Percentiles rank a stretch among this genome's conserved stretches.
Conservation (phyloP, 2,113 vertebrate species). For the Clupea harengus region DNA sequence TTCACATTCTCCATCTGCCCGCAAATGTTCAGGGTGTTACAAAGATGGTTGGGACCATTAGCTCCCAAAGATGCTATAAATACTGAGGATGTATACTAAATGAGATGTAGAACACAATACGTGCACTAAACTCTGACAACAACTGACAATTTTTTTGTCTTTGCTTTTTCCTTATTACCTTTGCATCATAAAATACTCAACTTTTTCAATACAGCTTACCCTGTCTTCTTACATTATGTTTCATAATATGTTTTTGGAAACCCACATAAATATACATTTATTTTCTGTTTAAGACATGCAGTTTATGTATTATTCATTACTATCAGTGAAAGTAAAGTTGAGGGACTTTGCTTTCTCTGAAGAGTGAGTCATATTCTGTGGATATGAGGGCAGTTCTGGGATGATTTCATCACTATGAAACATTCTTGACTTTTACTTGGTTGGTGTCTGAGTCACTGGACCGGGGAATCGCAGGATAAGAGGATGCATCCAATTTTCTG, state of each 20-base stretch:
- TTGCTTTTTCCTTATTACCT: neutral
- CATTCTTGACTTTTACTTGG: neutral
- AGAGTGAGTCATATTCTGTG: neutral
- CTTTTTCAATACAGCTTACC: neutral
- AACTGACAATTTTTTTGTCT: neutral
- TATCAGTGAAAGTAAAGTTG: neutral
- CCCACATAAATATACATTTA: conserved; percentile 10
- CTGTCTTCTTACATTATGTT: neutral
- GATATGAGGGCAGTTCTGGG: neutral
- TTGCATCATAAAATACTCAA: neutral
- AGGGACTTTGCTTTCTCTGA: neutral
- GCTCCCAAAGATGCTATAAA: neutral
- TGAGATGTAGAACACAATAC: neutral
- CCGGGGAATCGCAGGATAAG: neutral
- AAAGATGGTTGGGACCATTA: neutral
- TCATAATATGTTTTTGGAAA: neutral
- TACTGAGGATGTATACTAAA: neutral
- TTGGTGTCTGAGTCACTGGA: neutral
- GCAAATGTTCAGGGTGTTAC: neutral
- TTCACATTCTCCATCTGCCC: neutral
- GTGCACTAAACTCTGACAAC: neutral
- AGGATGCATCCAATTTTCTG: neutral
- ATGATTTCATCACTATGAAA: neutral
- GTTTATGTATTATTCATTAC: neutral
- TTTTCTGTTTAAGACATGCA: conserved; percentile 14